phyloP scores from a whole-genome alignment of 2,797 vertebrate genomes.

The Danio jaintianensis region DNA sequence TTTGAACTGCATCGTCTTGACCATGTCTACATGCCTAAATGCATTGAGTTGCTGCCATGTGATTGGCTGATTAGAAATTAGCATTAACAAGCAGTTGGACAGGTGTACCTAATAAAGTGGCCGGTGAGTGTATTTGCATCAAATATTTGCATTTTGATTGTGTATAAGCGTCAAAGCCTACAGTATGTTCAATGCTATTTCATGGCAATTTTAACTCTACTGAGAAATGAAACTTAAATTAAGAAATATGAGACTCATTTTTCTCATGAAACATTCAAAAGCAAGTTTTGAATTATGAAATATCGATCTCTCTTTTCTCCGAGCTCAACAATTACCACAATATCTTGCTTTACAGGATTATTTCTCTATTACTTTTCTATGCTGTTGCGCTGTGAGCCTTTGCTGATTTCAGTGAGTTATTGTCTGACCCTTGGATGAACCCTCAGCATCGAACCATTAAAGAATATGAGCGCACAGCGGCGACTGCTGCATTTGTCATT shows the following conservation, averaged over 20 bases:
- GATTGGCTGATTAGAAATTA: no score
- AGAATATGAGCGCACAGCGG: slow-evolving; percentile 57
- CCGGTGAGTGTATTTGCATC: not conserved
- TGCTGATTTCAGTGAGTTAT: slow-evolving; percentile 65
- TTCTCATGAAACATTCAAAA: not conserved
- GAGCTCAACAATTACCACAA: slow-evolving; percentile 44
- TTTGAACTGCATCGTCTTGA: no score
- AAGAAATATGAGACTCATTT: not conserved
- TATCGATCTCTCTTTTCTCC: slow-evolving; percentile 36
- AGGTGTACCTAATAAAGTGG: no score
- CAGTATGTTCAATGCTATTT: no score
- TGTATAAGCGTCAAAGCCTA: no score
- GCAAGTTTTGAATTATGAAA: slow-evolving; percentile 2
- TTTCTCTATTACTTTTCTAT: slow-evolving; percentile 57
- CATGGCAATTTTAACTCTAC: not conserved
- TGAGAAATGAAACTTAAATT: not conserved
- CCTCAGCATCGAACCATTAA: slow-evolving; percentile 62
- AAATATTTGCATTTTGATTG: not conserved
- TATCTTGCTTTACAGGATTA: slow-evolving; percentile 63
- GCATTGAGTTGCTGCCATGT: no score
- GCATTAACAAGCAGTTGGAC: no score
- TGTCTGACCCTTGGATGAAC: slow-evolving; percentile 66
- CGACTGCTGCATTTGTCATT: slow-evolving; percentile 65
- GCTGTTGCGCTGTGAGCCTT: slow-evolving; percentile 45
- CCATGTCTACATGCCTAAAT: no score